Evolutionary conservation across 2,113 vertebrate genomes (phyloP).

Genomic region (Poicephalus gulielmi): DNA sequence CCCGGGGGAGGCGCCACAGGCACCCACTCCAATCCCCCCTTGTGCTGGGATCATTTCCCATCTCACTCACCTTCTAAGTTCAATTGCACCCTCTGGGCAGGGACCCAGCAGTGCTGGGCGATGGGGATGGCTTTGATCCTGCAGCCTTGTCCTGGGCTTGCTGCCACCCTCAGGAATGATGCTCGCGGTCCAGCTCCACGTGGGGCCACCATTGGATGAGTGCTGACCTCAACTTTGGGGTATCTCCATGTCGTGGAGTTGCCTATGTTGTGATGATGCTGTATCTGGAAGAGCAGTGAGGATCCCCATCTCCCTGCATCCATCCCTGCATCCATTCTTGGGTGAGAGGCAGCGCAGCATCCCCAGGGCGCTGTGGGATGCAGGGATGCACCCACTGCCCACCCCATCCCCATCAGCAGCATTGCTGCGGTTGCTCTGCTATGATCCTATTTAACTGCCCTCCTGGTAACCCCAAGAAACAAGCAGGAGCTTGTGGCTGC

Average conservation of each 20-base stretch:
- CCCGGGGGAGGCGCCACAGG: fast-evolving
- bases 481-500: conserved; percentile 45
- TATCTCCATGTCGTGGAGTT: fast-evolving
- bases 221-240: background rate
- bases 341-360: background rate
- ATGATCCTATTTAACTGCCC: conserved; percentile 81
- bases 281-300: fast-evolving
- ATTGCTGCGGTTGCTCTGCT: conserved; percentile 58
- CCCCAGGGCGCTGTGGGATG: fast-evolving
- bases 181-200: fast-evolving
- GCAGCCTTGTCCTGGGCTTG: background rate
- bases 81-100: background rate
- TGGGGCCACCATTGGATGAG: background rate
- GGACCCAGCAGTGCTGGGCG: background rate
- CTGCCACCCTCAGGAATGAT: background rate
- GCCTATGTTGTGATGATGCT: fast-evolving
- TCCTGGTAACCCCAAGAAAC: conserved; percentile 67
- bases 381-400: background rate
- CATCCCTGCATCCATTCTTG: too few species aligned
- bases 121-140: background rate
- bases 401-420: background rate
- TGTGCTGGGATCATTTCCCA: background rate
- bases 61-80: background rate
- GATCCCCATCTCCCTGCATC: background rate
- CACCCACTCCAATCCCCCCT: fast-evolving